Conservation (phyloP, 2,113 vertebrate genomes). For the Picathartes gymnocephalus region DNA sequence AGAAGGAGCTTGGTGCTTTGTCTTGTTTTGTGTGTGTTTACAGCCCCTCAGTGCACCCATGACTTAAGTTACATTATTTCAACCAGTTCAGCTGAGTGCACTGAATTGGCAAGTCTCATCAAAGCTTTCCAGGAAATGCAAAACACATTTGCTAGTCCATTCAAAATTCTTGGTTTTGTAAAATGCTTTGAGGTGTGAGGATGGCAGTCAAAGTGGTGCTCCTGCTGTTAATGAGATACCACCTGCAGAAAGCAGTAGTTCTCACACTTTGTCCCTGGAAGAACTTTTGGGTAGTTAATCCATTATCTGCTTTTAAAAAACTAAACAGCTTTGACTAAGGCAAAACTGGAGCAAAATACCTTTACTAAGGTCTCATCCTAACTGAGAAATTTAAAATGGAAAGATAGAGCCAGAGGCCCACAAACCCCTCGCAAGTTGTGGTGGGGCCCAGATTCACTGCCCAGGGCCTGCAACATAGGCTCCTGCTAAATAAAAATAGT, state of each 20-base stretch:
- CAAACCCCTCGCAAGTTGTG: background rate
- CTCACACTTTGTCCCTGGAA: background rate
- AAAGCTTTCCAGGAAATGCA: background rate
- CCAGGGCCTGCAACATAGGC: background rate
- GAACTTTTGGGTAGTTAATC: background rate
- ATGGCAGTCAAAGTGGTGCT: background rate
- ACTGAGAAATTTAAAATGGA: background rate
- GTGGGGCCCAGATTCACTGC: fast-evolving
- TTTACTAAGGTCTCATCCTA: background rate
- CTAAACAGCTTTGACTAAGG: background rate
- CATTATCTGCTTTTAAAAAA: background rate
- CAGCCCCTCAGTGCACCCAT: background rate
- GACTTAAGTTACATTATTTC: background rate
- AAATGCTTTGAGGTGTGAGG: background rate
- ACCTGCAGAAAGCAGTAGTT: background rate
- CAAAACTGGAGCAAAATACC: background rate
- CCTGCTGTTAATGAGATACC: background rate
- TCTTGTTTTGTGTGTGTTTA: background rate
- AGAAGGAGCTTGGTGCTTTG: background rate
- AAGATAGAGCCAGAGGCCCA: background rate
- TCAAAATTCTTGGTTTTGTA: background rate
- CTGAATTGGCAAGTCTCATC: background rate
- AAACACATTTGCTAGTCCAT: background rate
- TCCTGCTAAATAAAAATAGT: background rate
- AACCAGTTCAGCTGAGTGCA: background rate